Percentiles rank a stretch among this genome's conserved stretches.
phyloP scores from a whole-genome alignment of 2,888 invertebrate genomes.

The Hydriomena furcata region DNA sequence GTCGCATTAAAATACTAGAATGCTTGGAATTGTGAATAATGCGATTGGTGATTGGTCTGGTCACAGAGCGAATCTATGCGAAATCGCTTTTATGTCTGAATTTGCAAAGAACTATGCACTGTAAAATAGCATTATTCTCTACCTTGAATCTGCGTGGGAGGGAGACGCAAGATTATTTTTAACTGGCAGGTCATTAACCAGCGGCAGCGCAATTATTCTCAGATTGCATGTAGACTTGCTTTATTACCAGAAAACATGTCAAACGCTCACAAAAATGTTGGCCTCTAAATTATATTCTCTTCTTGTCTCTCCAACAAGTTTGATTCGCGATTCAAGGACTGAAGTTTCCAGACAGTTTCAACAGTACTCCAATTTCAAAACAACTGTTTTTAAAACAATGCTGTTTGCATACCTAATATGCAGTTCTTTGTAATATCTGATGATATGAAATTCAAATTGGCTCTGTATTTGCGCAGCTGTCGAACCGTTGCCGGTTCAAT shows the following conservation, averaged over 20 bases:
- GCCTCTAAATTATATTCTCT: neutral
- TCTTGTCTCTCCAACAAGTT: neutral
- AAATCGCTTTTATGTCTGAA: constrained; percentile 19
- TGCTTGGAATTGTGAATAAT: constrained; percentile 6
- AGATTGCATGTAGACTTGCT: constrained; percentile 43
- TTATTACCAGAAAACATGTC: constrained; percentile 35
- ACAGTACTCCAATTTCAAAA: constrained; percentile 5
- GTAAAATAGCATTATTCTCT: constrained; percentile 48
- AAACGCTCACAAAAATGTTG: constrained; percentile 20
- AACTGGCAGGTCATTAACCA: constrained; percentile 66
- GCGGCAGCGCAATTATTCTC: constrained; percentile 43
- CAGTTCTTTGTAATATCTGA: constrained; percentile 22
- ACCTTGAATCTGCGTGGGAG: constrained; percentile 72
- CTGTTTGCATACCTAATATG: constrained; percentile 8
- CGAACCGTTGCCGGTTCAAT: constrained; percentile 41
- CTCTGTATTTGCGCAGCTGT: constrained; percentile 46
- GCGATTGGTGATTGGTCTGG: constrained; percentile 7
- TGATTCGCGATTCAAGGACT: neutral
- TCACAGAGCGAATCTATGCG: constrained; percentile 16
- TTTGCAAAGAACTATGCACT: constrained; percentile 40
- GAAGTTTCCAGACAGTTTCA: neutral
- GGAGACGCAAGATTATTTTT: constrained; percentile 63
- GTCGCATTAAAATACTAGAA: constrained; percentile 18
- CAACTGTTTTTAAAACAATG: neutral
- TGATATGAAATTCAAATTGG: constrained; percentile 36